Evolutionary conservation across 2,797 vertebrate species (phyloP), one percentile per base, ranked within the genome.

Genomic region (Paguma larvata): DNA sequence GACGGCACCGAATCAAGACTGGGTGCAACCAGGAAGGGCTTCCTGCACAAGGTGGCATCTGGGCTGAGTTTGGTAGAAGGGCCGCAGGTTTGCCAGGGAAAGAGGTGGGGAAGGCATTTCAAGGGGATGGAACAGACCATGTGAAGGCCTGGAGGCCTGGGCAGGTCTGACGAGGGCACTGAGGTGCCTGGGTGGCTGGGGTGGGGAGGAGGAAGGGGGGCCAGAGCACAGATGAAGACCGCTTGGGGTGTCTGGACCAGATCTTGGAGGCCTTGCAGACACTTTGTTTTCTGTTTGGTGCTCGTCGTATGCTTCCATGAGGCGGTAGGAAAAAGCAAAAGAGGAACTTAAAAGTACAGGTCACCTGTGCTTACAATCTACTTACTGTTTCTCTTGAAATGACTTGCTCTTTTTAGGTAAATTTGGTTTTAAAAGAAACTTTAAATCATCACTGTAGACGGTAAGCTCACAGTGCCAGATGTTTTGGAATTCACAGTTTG

Each of bases 311-410:
- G 63, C 84, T 89, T 84, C 46, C 90, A 21, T 46, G 51, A 75
- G 94, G 51, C 27, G 34, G 21, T 23, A 9, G 41, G 18, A 32
- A 73, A 90, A 79, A 89, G 34, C 73, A 46, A 51, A 87, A 75
- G 34, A 77, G 56, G 89, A 93, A 75, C 16, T 68, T 77, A 41
- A 91, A 91, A 75, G 67, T 82, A 30, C 6, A 91, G 65, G 44
- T 84, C 41, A 62, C 56, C 72, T 85, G 38, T 77, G 56, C 48
- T 82, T 94, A 73, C 4, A 75, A 32, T 75, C 32, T 86, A 56
- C 30, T 90, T 68, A 59, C 12, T 92, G 16, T 78, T 93, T 93
- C 80, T 63, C 78, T 84, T 91, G 94, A 70, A 70, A 41, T 63
- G 44, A 68, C 44, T 96, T 93, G 6, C 10, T 89, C 48, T 80